phyloP scores from a whole-genome alignment of 1,140 invertebrate species.

The Zaprionus camerounensis region DNA sequence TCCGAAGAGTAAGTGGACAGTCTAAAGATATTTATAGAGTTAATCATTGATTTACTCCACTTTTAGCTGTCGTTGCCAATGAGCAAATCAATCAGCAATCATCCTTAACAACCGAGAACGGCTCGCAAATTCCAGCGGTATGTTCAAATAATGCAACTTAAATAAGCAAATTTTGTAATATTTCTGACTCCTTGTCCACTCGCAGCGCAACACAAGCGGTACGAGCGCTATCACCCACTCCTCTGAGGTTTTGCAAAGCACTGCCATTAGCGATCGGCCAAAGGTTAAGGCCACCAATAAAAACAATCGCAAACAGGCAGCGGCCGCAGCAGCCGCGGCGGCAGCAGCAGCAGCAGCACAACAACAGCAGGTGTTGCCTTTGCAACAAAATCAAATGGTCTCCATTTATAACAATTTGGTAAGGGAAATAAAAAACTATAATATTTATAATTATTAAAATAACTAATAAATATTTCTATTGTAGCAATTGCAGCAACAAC shows the following conservation, averaged over 20 bases:
- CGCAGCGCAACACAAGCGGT: constrained; percentile 56
- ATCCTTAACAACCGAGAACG: constrained; percentile 37
- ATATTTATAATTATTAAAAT: not conserved
- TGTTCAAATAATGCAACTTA: not conserved
- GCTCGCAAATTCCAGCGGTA: constrained; percentile 54
- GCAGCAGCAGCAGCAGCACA: constrained; percentile 56
- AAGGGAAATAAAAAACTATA: constrained; percentile 14
- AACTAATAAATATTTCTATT: not conserved
- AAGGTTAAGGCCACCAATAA: constrained; percentile 92
- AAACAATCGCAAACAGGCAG: constrained; percentile 88
- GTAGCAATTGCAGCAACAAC: constrained; percentile 77
- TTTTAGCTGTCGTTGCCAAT: constrained; percentile 40
- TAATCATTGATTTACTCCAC: not conserved
- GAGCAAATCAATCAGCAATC: constrained; percentile 38
- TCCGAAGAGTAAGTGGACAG: constrained; percentile 45
- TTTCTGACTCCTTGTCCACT: not conserved
- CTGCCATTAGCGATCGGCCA: constrained; percentile 91
- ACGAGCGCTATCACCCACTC: constrained; percentile 81
- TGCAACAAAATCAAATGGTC: constrained; percentile 81
- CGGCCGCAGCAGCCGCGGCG: constrained; percentile 57
- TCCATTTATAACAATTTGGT: constrained; percentile 83
- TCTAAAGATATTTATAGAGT: not conserved
- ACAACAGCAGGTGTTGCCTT: constrained; percentile 53
- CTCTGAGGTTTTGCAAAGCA: constrained; percentile 86
- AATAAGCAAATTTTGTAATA: not conserved